Conservation (phyloP, 2,888 invertebrate species). For the Lithophane socia region DNA sequence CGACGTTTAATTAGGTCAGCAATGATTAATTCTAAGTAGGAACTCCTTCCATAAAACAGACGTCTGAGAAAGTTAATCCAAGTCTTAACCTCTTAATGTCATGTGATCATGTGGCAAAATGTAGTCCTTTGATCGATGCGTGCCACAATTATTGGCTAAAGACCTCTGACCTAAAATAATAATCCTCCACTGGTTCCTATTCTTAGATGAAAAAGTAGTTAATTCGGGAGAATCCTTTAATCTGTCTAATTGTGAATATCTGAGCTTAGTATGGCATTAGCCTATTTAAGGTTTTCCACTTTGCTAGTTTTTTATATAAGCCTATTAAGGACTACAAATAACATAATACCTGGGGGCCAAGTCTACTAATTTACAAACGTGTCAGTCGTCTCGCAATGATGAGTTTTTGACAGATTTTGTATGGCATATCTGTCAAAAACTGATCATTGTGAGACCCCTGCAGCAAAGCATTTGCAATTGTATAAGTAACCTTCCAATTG, state of each 20-base stretch:
- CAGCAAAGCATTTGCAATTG: too few species aligned
- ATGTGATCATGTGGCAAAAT: conserved; percentile 1
- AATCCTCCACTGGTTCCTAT: not conserved
- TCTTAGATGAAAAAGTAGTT: conserved; percentile 1
- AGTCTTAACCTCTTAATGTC: not conserved
- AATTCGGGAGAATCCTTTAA: conserved; percentile 3
- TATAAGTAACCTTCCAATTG: too few species aligned
- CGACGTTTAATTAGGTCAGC: conserved; percentile 41
- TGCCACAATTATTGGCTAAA: not conserved
- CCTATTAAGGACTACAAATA: conserved; percentile 7
- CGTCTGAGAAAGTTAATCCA: conserved; percentile 8
- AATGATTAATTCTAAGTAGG: conserved; percentile 22
- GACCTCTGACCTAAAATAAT: not conserved
- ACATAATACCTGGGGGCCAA: too few species aligned
- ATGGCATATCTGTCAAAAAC: too few species aligned
- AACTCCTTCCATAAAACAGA: conserved; percentile 13
- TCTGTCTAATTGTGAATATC: not conserved
- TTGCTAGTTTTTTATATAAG: not conserved
- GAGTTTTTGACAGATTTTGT: too few species aligned
- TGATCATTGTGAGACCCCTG: too few species aligned
- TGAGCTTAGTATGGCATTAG: conserved; percentile 9
- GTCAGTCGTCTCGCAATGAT: too few species aligned
- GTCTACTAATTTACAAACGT: too few species aligned
- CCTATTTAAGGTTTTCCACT: conserved; percentile 3
- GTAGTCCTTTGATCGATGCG: not conserved